These are phyloP conservation scores for Fulmarus glacialis DNA, from an alignment of 2,113 vertebrate genomes.

Conservation along the genomic window DNA sequence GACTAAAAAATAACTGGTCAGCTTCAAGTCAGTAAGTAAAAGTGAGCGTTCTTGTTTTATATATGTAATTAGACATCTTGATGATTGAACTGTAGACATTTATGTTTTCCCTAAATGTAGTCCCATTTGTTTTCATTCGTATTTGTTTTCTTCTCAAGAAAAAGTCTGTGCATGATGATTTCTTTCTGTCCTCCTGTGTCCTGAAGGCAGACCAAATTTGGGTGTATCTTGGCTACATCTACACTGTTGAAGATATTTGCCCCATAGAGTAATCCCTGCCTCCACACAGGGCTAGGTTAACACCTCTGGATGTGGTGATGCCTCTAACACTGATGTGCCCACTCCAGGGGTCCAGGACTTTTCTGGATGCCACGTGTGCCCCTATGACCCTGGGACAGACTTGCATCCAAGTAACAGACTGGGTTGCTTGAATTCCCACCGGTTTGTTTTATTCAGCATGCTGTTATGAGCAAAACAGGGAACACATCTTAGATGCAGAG, in stretches of 20 bases:
- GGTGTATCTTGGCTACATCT: neutral
- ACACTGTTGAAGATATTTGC: neutral
- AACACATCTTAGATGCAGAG: neutral
- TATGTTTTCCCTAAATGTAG: neutral
- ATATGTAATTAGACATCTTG: neutral
- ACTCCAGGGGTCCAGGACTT: neutral
- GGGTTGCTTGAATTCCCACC: neutral
- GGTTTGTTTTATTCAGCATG: neutral
- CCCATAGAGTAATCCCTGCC: neutral
- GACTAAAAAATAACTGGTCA: neutral
- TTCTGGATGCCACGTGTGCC: neutral
- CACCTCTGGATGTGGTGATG: neutral
- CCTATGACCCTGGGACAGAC: neutral
- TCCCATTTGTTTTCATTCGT: neutral
- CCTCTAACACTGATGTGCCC: neutral
- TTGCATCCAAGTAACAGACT: neutral
- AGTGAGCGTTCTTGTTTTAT: neutral
- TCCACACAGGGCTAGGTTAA: neutral
- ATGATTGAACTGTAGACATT: neutral
- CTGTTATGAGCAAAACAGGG: neutral
- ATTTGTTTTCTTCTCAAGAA: neutral
- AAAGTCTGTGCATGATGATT: neutral
- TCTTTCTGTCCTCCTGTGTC: neutral
- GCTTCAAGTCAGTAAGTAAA: neutral
- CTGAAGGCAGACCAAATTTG: neutral